These are phyloP conservation scores for Marronus borbonicus DNA, from an alignment of 2,888 invertebrate genomes.

Conservation along the genomic window DNA sequence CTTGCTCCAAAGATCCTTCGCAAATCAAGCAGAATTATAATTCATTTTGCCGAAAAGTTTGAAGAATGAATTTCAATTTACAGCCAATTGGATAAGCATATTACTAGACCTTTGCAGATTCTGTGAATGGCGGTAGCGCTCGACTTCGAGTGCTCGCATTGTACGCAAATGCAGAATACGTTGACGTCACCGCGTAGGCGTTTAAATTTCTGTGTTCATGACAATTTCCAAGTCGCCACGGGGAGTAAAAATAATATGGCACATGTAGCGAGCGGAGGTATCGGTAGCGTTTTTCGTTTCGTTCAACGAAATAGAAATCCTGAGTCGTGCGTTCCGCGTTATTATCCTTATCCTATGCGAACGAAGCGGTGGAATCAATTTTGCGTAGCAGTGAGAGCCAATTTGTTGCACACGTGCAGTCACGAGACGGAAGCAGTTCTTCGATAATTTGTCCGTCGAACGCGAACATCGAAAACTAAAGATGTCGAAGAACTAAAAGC, in stretches of 20 bases:
- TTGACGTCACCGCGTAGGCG: constrained; percentile 43
- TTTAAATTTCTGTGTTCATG: constrained; percentile 22
- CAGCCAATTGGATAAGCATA: background rate
- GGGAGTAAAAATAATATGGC: constrained; percentile 43
- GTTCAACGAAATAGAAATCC: constrained; percentile 14
- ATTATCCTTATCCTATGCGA: constrained; percentile 12
- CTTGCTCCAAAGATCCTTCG: too few relatives aligned
- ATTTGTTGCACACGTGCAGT: constrained; percentile 28
- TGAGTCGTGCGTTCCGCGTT: constrained; percentile 5
- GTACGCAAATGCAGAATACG: constrained; percentile 41
- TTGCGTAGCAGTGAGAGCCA: constrained; percentile 15
- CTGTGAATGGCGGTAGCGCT: background rate
- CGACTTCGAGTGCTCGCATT: background rate
- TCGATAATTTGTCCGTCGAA: constrained; percentile 8
- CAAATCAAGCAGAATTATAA: too few relatives aligned
- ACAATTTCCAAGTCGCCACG: constrained; percentile 36
- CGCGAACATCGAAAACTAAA: constrained; percentile 11
- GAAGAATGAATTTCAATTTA: too few relatives aligned
- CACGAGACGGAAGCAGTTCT: constrained; percentile 8
- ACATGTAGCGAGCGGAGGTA: background rate
- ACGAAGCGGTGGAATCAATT: constrained; percentile 18
- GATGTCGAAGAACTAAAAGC: background rate
- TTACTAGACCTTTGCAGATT: constrained; percentile 5
- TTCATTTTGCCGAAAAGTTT: too few relatives aligned
- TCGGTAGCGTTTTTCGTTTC: background rate